These are phyloP conservation scores for Scolopax mira DNA, from an alignment of 2,113 vertebrate genomes.

Conservation along the genomic window DNA sequence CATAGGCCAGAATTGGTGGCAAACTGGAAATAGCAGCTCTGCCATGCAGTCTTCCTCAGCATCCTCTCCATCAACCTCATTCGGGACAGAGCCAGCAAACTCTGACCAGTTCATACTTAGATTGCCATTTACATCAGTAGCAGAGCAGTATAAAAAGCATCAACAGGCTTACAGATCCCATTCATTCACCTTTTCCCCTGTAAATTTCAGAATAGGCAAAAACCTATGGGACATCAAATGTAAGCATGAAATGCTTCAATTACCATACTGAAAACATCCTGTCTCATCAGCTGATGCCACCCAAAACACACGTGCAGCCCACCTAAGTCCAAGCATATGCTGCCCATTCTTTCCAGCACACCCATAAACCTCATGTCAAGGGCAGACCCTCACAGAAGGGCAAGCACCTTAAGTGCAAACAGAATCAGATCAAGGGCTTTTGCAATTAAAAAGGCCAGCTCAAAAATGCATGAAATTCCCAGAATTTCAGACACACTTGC, in stretches of 20 bases:
- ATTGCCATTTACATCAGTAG: background rate
- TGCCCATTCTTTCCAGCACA: background rate
- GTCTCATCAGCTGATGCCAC: background rate
- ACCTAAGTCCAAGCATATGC: background rate
- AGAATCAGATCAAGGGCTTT: background rate
- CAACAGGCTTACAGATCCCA: background rate
- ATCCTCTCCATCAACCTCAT: background rate
- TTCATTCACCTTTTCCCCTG: background rate
- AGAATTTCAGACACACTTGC: background rate
- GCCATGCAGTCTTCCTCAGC: background rate
- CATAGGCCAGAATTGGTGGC: background rate
- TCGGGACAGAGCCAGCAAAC: background rate
- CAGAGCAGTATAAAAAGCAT: background rate
- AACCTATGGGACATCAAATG: background rate
- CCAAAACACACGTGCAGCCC: background rate
- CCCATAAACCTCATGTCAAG: background rate
- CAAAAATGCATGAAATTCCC: background rate
- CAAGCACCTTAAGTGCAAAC: background rate
- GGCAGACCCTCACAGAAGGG: background rate
- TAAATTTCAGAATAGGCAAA: background rate
- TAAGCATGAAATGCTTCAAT: background rate
- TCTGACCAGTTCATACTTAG: background rate
- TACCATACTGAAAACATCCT: background rate
- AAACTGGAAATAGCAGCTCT: background rate
- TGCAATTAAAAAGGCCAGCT: background rate